These are phyloP conservation scores for Urocolius indicus DNA, from an alignment of 2,113 vertebrate genomes.

Conservation along the genomic window DNA sequence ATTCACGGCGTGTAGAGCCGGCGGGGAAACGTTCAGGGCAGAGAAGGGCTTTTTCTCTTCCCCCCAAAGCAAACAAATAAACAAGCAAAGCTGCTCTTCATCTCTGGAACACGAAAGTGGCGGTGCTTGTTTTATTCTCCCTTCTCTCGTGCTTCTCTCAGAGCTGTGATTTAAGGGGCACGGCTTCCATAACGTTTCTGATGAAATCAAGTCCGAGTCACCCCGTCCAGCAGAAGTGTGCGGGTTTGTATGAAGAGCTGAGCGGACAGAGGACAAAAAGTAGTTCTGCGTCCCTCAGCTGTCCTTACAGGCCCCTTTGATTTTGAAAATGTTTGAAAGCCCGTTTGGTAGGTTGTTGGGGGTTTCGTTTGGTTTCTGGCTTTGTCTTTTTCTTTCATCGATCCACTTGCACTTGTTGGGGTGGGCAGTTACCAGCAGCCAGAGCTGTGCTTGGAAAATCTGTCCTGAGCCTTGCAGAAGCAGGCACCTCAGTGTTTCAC, in stretches of 20 bases:
- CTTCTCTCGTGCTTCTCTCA: rapidly evolving
- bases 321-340: background rate
- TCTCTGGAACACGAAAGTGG: background rate
- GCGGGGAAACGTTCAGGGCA: background rate
- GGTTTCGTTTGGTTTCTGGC: background rate
- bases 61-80: no score
- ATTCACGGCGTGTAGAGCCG: background rate
- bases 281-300: background rate
- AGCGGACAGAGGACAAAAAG: background rate
- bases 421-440: background rate
- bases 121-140: background rate
- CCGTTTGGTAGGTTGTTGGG: no score
- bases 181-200: background rate
- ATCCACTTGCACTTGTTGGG: background rate
- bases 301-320: background rate
- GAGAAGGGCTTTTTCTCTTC: background rate
- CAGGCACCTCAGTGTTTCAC: background rate
- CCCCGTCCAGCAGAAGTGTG: background rate
- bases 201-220: background rate
- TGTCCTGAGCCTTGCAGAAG: background rate
- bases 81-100: rapidly evolving
- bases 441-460: background rate
- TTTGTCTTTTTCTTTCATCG: background rate
- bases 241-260: background rate
- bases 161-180: background rate